Evolutionary conservation across 2,888 invertebrate genomes (phyloP), one percentile per base, ranked within the genome.

Genomic region (Epiblema foenella): DNA sequence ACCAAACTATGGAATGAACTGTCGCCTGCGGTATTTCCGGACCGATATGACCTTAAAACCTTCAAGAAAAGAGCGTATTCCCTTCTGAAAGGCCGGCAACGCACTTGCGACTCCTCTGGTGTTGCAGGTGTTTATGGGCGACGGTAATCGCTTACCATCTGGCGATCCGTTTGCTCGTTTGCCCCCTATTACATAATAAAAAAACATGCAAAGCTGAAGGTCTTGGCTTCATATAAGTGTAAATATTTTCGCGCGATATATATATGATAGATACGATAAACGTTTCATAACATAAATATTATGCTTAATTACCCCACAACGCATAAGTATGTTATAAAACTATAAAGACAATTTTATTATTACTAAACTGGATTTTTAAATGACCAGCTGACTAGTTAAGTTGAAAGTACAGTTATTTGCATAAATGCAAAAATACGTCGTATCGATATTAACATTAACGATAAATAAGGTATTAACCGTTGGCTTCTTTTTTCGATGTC

Each of bases 361-460:
- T 64, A 52, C 20, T n/a, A 12, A 52, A 20, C 63, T 39, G 39
- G 63, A 64, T 52, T 52, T 24, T 56, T 56, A 60, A 12, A 64
- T 51, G n/a, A n/a, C 39, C 24, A 46, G 12, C 65, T 42, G 17
- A 56, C 24, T 65, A 57, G 65, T 65, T 17, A 56, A 10, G n/a
- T 64, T 64, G 20, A 52, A 52, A 52, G 52, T 17, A 37, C 52
- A 39, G 37, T 18, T 63, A 10, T 49, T 63, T 64, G 52, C 63
- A 52, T 64, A 5, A 49, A 49, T 46, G 46, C 46, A 59, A 60
- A 11, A 49, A 29, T n/a, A 24, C 60, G 29, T n/a, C 20, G 20
- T 20, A 29, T 60, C n/a, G n/a, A 46, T 64, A 39, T 52, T n/a
- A 18, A 52, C 46, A 29, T 59, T 59, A 62, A 49, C 24, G 58